Evolutionary conservation across 2,888 invertebrate genomes (phyloP), one percentile per base, ranked within the genome.

Genomic region (Dastarcus helophoroides): DNA sequence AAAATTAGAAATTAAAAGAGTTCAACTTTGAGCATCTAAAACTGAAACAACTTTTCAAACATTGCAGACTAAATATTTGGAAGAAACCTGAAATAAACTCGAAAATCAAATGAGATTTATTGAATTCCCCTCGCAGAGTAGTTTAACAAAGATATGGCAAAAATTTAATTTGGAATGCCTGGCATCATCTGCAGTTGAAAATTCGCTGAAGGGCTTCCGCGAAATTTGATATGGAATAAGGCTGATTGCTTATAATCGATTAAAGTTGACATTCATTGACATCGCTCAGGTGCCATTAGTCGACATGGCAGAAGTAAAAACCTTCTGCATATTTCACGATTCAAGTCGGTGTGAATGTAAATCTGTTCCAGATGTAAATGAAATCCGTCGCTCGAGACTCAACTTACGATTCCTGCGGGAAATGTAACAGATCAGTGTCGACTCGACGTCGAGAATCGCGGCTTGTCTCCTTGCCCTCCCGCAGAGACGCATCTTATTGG

Each of bases 321-420:
- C 50, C 48, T 51, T 46, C 50, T 53, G 53, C 53, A 54, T 54
- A 56, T 54, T 54, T 54, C 51, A 54, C 46, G 48, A 51, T 50
- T 45, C 47, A 41, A 44, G 48, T 45, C 48, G 54, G 52, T 47
- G 52, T 48, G 54, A 54, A 55, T 55, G 53, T 52, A 56, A 57
- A 57, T 56, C 54, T 55, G 52, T 54, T 54, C 53, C 47, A 49
- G 51, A 56, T 57, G 55, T 57, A 56, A 56, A 56, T 57, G 55
- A 55, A 57, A 56, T 55, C 52, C 51, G 50, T 45, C 53, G 49
- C 52, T 44, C 40, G 55, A 51, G 51, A 54, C 54, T 54, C 47
- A 49, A 48, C 48, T 52, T 51, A 50, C 50, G 53, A 49, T 53
- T 51, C 51, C 51, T 52, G 38, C 35, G 50, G 51, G 50, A 48